Percentiles rank a stretch among this genome's conserved stretches.
These are phyloP conservation scores for Sparidentex hasta DNA, from an alignment of 2,797 vertebrate species.

Conservation along the genomic window DNA sequence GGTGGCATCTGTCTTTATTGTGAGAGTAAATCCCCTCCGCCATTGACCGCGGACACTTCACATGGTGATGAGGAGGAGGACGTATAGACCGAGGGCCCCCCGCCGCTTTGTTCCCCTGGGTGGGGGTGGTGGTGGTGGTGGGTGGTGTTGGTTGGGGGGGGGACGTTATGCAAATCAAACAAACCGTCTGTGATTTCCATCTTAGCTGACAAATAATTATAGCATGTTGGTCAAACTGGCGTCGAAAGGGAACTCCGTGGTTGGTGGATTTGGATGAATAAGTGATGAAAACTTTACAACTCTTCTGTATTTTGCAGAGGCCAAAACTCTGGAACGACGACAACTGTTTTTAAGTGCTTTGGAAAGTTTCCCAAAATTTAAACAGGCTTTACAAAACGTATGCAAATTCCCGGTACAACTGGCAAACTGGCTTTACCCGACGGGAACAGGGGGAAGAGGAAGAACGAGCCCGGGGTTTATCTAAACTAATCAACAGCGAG, in stretches of 20 bases:
- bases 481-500: conserved; percentile 33
- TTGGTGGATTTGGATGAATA: background rate
- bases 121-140: conserved; percentile 16
- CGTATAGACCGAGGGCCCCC: conserved; percentile 45
- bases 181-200: conserved; percentile 79
- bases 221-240: conserved; percentile 34
- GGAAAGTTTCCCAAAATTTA: background rate
- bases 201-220: conserved; percentile 59
- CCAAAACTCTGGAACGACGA: too few species aligned
- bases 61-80: conserved; percentile 79
- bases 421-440: conserved; percentile 9
- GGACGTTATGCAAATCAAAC: conserved; percentile 82
- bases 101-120: conserved; percentile 54
- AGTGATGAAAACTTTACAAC: background rate
- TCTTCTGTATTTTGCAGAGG: background rate
- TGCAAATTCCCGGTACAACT: conserved; percentile 47
- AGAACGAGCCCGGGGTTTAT: conserved; percentile 39
- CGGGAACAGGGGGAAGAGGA: conserved; percentile 25
- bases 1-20: conserved; percentile 85
- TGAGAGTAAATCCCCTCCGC: conserved; percentile 71
- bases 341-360: background rate
- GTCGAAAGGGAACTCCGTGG: background rate
- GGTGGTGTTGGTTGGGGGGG: too few species aligned
- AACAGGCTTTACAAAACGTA: background rate
- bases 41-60: conserved; percentile 81